Percentiles rank a stretch among this genome's conserved stretches.
Evolutionary conservation across 2,888 invertebrate genomes (phyloP).

Genomic region (Cephus nigrinus): DNA sequence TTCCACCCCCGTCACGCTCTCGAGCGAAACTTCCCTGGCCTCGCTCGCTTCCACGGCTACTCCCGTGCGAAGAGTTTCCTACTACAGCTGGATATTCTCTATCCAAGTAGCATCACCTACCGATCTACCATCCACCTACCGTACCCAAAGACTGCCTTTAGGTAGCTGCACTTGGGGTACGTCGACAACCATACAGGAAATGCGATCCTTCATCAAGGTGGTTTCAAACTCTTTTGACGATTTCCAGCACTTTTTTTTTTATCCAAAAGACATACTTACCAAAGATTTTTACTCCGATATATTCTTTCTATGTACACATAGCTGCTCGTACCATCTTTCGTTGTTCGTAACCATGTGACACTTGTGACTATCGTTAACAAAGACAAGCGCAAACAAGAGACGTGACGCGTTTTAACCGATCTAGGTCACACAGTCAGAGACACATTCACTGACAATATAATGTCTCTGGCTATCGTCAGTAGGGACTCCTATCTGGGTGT

Average conservation of each 20-base stretch:
- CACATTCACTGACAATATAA: neutral
- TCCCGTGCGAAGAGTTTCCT: constrained; percentile 54
- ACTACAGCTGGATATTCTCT: constrained; percentile 40
- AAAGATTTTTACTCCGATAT: neutral
- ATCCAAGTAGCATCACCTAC: constrained; percentile 17
- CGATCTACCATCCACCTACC: neutral
- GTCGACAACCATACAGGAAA: constrained; percentile 43
- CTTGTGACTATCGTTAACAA: neutral
- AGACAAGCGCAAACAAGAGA: neutral
- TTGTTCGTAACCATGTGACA: neutral
- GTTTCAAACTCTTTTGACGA: too few relatives aligned
- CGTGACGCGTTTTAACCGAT: neutral
- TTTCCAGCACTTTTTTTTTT: too few relatives aligned
- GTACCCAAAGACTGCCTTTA: constrained; percentile 12
- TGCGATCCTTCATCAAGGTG: constrained; percentile 25
- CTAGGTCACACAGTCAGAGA: neutral
- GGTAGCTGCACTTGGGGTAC: constrained; percentile 33
- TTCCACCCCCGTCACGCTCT: constrained; percentile 64
- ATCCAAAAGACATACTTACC: neutral
- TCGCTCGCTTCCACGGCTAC: constrained; percentile 45
- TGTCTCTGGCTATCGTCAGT: neutral
- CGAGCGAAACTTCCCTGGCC: constrained; percentile 62
- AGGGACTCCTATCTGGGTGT: neutral
- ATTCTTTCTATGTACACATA: neutral
- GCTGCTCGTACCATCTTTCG: neutral